Evolutionary conservation across 2,113 vertebrate genomes (phyloP).

Genomic region (Takifugu bimaculatus): DNA sequence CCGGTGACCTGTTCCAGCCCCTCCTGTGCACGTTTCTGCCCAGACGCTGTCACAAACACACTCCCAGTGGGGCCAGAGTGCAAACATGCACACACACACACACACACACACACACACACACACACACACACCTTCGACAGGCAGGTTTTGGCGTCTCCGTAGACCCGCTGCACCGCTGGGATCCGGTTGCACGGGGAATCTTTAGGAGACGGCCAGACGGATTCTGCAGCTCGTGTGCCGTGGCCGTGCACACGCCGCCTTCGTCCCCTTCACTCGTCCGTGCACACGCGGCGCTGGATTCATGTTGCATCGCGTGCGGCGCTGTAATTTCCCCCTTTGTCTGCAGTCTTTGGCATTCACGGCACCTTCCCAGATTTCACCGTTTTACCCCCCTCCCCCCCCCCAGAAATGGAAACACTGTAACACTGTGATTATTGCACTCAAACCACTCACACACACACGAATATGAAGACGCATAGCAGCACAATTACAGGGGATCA

Average conservation of each 20-base stretch:
- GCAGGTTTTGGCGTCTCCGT: too few species aligned
- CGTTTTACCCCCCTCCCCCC: slow-evolving; percentile 9
- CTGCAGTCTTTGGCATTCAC: slow-evolving; percentile 31
- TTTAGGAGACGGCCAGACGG: slow-evolving; percentile 23
- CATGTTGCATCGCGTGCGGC: slow-evolving; percentile 54
- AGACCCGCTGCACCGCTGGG: slow-evolving; percentile 12
- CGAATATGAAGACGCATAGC: slow-evolving; percentile 10
- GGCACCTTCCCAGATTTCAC: slow-evolving; percentile 28
- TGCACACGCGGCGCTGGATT: slow-evolving; percentile 17
- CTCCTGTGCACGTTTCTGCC: too few species aligned
- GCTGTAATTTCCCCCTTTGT: slow-evolving; percentile 40
- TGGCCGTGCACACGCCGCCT: slow-evolving; percentile 4
- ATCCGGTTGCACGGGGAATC: slow-evolving; percentile 32
- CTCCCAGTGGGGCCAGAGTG: too few species aligned
- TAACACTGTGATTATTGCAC: slow-evolving; percentile 10
- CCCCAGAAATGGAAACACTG: slow-evolving; percentile 11
- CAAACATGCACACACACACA: too few species aligned
- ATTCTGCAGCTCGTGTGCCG: slow-evolving; percentile 13
- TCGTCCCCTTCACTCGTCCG: not conserved
- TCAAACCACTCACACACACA: slow-evolving; percentile 10
- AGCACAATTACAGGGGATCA: slow-evolving; percentile 35
- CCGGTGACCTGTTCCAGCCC: too few species aligned
- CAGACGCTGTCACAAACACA: too few species aligned
- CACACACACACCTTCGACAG: not conserved
- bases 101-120: not conserved